These are phyloP conservation scores for Nibea coibor DNA, from an alignment of 2,113 vertebrate genomes.

Conservation along the genomic window DNA sequence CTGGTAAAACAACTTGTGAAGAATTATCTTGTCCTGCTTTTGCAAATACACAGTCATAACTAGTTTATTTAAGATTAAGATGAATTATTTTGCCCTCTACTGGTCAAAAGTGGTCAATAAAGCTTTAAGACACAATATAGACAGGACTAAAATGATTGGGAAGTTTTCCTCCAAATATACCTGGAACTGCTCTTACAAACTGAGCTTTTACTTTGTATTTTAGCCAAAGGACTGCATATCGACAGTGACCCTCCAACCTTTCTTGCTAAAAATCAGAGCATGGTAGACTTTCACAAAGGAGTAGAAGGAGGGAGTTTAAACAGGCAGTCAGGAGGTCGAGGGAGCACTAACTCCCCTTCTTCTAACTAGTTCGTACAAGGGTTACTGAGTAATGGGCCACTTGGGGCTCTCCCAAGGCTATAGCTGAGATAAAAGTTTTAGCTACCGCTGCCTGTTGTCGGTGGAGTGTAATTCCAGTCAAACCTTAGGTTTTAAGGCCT, in stretches of 20 bases:
- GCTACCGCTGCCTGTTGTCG: background rate
- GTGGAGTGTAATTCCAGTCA: background rate
- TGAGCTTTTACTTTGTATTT: background rate
- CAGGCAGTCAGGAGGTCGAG: background rate
- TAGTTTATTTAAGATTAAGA: background rate
- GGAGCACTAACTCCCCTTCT: background rate
- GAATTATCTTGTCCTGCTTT: background rate
- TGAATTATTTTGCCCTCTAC: background rate
- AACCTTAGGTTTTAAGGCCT: background rate
- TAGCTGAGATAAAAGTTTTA: background rate
- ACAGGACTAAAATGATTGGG: background rate
- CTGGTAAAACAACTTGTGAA: background rate
- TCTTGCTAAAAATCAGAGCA: background rate
- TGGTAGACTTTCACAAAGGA: background rate
- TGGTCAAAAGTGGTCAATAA: background rate
- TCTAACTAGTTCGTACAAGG: background rate
- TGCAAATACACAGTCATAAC: background rate
- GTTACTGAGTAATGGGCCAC: constrained; percentile 10
- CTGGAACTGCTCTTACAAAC: background rate
- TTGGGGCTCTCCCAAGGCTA: background rate
- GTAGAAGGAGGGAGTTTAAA: background rate
- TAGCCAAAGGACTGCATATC: background rate
- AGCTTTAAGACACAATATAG: background rate
- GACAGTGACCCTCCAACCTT: background rate
- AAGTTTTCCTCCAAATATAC: background rate